A percentile compares a stretch with the other conserved stretches of the same genome.
Evolutionary conservation across 1,140 invertebrate genomes (phyloP).

Genomic region (Lordiphosa mommai): DNA sequence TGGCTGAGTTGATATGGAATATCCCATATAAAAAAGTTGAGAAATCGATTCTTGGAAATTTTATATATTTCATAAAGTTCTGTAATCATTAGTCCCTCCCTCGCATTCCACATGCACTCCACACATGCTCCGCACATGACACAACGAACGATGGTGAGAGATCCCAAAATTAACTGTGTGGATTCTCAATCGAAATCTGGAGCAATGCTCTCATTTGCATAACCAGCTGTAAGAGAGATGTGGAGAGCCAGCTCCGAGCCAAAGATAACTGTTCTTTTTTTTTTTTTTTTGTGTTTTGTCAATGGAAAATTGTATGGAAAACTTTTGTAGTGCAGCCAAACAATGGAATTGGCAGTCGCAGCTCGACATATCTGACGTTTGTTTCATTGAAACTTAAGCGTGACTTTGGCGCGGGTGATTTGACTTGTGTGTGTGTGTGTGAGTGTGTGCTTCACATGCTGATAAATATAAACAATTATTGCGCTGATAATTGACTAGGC

Average conservation of each 20-base stretch:
- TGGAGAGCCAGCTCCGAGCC: neutral
- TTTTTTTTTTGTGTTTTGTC: slow-evolving; percentile 35
- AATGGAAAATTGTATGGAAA: slow-evolving; percentile 58
- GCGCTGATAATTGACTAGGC: slow-evolving; percentile 59
- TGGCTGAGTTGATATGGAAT: too few species aligned
- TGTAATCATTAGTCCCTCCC: slow-evolving; percentile 9
- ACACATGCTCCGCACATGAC: slow-evolving; percentile 47
- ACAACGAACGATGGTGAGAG: slow-evolving; percentile 9
- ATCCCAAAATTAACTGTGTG: slow-evolving; percentile 19
- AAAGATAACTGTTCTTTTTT: slow-evolving; percentile 1
- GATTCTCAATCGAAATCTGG: slow-evolving; percentile 35
- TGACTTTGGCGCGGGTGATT: slow-evolving; percentile 53
- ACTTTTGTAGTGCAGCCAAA: slow-evolving; percentile 12
- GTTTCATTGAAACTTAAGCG: slow-evolving; percentile 62
- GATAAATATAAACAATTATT: slow-evolving; percentile 71
- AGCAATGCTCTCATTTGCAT: slow-evolving; percentile 48
- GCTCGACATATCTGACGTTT: slow-evolving; percentile 9
- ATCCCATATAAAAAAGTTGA: too few species aligned
- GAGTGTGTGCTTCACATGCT: slow-evolving; percentile 31
- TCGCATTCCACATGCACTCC: slow-evolving; percentile 29
- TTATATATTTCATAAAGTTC: neutral
- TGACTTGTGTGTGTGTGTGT: slow-evolving; percentile 4
- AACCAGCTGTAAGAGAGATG: slow-evolving; percentile 5
- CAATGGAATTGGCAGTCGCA: slow-evolving; percentile 21
- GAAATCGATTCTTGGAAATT: too few species aligned